Conservation (phyloP, 2,888 invertebrate genomes). For the Glyphotaelius pellucidus region DNA sequence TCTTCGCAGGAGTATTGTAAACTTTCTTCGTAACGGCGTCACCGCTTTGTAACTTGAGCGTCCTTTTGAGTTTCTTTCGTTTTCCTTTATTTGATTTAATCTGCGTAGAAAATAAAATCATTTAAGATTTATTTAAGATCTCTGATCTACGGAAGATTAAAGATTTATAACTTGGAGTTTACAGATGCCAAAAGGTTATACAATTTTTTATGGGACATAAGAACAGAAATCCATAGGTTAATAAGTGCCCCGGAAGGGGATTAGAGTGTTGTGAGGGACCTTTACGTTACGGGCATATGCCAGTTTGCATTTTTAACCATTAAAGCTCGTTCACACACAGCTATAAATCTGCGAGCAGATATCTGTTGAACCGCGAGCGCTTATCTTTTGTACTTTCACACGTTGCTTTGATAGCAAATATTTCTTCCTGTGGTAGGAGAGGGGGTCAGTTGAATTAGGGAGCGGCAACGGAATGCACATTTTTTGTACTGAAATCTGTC, state of each 20-base stretch:
- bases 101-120: slow-evolving; percentile 8
- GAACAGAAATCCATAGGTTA: neutral
- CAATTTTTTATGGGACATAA: neutral
- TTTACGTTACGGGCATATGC: too few species aligned
- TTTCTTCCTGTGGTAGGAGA: too few species aligned
- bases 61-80: slow-evolving; percentile 38
- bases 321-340: too few species aligned
- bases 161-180: neutral
- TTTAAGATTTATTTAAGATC: neutral
- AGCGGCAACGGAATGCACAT: too few species aligned
- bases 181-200: neutral
- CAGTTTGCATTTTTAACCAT: too few species aligned
- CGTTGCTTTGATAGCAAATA: too few species aligned
- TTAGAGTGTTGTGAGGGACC: too few species aligned
- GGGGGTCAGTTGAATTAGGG: too few species aligned
- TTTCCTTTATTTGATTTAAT: slow-evolving; percentile 33
- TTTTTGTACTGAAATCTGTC: too few species aligned
- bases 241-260: neutral
- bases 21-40: slow-evolving; percentile 15
- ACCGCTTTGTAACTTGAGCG: neutral
- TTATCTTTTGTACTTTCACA: too few species aligned
- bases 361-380: too few species aligned
- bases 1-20: slow-evolving; percentile 56
- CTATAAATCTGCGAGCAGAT: too few species aligned
- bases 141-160: neutral